A percentile compares a stretch with the other conserved stretches of the same genome.
Conservation (phyloP, 2,113 vertebrate species). For the Anhinga anhinga region DNA sequence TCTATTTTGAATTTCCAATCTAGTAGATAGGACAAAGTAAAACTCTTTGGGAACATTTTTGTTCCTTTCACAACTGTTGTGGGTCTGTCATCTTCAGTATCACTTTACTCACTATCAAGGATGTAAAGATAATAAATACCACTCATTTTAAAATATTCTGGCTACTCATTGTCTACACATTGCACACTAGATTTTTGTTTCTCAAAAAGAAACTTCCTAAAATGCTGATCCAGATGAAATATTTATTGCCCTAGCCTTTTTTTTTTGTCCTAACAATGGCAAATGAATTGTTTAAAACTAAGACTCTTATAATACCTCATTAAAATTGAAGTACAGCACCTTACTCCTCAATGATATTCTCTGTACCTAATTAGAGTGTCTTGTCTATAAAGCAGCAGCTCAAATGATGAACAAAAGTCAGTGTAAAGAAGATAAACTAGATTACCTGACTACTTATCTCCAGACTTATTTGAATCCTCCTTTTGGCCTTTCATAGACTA, state of each 20-base stretch:
- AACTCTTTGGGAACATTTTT: neutral
- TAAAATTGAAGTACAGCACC: neutral
- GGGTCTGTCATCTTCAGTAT: neutral
- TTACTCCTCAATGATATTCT: neutral
- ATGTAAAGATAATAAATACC: neutral
- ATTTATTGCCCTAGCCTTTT: neutral
- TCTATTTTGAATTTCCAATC: too few species aligned
- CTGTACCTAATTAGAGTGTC: neutral
- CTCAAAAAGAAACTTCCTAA: neutral
- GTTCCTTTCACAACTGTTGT: neutral
- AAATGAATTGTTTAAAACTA: neutral
- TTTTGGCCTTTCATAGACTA: neutral
- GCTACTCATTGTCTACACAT: neutral
- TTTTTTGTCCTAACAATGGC: neutral
- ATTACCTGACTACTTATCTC: neutral
- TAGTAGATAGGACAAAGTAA: neutral
- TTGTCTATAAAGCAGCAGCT: neutral
- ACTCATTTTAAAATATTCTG: neutral
- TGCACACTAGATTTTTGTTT: neutral
- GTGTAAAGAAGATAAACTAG: neutral
- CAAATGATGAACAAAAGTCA: neutral
- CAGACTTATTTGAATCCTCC: neutral
- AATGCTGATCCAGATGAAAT: neutral
- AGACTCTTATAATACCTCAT: neutral
- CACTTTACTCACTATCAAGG: neutral